Evolutionary conservation across 2,888 invertebrate genomes (phyloP).

Genomic region (Himalopsyche kuldschensis): DNA sequence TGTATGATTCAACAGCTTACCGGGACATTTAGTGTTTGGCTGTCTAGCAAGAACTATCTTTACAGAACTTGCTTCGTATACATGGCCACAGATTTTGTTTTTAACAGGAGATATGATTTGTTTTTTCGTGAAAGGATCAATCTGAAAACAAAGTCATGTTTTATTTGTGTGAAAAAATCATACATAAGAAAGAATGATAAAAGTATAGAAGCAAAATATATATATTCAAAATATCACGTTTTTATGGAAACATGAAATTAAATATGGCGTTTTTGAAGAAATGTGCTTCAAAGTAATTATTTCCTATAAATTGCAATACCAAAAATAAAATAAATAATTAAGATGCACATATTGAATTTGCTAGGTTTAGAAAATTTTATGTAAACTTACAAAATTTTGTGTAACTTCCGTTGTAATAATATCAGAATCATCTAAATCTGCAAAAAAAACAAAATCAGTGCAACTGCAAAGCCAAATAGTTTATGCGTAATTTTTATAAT

Average conservation of each 20-base stretch:
- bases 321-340: too few relatives aligned
- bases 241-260: too few relatives aligned
- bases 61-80: slow-evolving; percentile 9
- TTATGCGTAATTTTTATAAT: too few relatives aligned
- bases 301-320: too few relatives aligned
- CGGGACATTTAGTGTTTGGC: background rate
- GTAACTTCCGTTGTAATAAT: slow-evolving; percentile 11
- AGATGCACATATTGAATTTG: too few relatives aligned
- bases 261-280: too few relatives aligned
- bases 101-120: slow-evolving; percentile 14
- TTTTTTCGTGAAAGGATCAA: slow-evolving; percentile 21
- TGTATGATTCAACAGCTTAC: background rate
- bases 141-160: background rate
- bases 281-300: too few relatives aligned
- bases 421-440: background rate
- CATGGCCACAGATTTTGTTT: slow-evolving; percentile 19
- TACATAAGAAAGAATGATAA: too few relatives aligned
- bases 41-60: background rate
- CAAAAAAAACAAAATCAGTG: background rate
- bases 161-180: background rate
- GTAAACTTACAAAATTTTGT: slow-evolving; percentile 1
- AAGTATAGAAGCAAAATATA: too few relatives aligned
- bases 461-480: too few relatives aligned
- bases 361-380: background rate
- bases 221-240: too few relatives aligned